Evolutionary conservation across 2,797 vertebrate species (phyloP).

Genomic region (Helarctos malayanus): DNA sequence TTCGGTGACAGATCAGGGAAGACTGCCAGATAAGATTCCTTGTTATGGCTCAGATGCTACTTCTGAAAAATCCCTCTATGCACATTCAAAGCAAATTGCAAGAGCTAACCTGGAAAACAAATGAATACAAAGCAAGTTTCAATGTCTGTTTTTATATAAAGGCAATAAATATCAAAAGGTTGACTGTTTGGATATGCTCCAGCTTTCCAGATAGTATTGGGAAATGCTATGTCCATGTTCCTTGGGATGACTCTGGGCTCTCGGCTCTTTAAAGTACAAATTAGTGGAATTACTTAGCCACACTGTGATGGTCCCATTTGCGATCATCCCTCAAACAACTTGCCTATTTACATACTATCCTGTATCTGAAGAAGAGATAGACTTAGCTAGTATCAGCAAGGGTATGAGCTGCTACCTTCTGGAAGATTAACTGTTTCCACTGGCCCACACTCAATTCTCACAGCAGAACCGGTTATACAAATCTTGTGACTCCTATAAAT

Average conservation of each 20-base stretch:
- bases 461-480: neutral
- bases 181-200: neutral
- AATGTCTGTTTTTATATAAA: conserved; percentile 36
- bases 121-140: conserved; percentile 44
- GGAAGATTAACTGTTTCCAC: conserved; percentile 36
- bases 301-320: neutral
- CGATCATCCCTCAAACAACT: neutral
- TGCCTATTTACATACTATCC: neutral
- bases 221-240: neutral
- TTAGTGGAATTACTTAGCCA: neutral
- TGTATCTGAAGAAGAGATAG: neutral
- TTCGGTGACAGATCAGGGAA: conserved; percentile 67
- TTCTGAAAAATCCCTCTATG: conserved; percentile 49
- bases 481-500: neutral
- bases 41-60: conserved; percentile 60
- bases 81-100: conserved; percentile 67
- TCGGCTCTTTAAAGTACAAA: conserved; percentile 26
- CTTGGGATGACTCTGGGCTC: neutral
- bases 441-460: neutral
- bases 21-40: conserved; percentile 57
- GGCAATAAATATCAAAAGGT: conserved; percentile 46
- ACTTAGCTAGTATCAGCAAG: neutral
- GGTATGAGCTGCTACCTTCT: neutral
- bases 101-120: conserved; percentile 71
- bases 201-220: neutral